Evolutionary conservation across 2,113 vertebrate genomes (phyloP), one percentile per base, ranked within the genome.

Genomic region (Calonectris borealis): DNA sequence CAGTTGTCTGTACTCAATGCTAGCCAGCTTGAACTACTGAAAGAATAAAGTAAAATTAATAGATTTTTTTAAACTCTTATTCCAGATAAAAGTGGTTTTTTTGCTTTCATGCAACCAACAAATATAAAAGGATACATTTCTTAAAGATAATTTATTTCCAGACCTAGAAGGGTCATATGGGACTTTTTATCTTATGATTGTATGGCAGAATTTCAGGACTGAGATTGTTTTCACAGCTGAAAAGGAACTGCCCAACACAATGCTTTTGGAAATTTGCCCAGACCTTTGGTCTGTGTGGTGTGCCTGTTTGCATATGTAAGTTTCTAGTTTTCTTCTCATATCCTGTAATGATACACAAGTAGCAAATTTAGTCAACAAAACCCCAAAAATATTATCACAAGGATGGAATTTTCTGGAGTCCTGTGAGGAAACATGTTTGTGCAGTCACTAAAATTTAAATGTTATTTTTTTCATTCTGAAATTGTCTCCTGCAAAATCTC

Each of bases 171-270:
- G 24, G 90, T 96, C 95, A 95, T 65, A 80, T 86, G 94, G 36
- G 76, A 93, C 93, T 97, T 89, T 86, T 95, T 94, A 93, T 97
- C 72, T 95, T 88, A 91, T 92, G 86, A 96, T 94, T 96, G 7
- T 76, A 86, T 97, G 93, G 89, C 88, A 97, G 72, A 75, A 92
- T 96, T 96, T 97, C 94, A 97, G 96, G 78, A 42, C 75, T 92
- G 69, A 92, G 94, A 90, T 97, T 97, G 93, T 98, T 98, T 98
- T 98, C 81, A 97, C 94, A 98, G 94, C 96, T 98, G 96, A 94
- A 97, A 96, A 97, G 93, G 96, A 97, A 96, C 90, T 96, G 70
- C 90, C 89, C 48, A 24, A 75, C 79, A 97, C 88, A 96, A 96
- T 97, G 78, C 84, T 97, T 95, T 94, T 97, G 88, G 94, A 97